A percentile compares a stretch with the other conserved stretches of the same genome.
phyloP scores from a whole-genome alignment of 30 jellyfish, hydroid and myxozoan genomes.

The Cassiopea xamachana region DNA sequence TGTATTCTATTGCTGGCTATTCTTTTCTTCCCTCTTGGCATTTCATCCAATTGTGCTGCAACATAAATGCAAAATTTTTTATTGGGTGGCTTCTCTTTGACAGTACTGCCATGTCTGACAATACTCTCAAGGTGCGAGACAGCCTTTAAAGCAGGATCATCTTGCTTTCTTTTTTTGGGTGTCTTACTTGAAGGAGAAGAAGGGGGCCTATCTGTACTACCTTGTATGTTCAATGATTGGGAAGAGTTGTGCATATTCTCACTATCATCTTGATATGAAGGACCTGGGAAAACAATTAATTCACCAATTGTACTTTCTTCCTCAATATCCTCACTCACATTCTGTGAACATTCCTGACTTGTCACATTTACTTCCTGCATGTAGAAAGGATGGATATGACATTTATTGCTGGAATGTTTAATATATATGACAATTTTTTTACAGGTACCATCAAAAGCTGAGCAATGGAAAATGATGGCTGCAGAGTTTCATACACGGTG shows the following conservation, averaged over 20 bases:
- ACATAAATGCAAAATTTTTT: background rate
- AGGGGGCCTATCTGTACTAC: background rate
- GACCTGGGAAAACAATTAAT: background rate
- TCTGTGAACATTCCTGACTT: background rate
- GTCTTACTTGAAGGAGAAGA: background rate
- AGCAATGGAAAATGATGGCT: background rate
- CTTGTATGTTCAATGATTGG: background rate
- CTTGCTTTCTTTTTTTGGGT: background rate
- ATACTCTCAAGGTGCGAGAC: background rate
- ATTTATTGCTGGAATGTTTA: background rate
- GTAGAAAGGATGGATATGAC: background rate
- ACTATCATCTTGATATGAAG: background rate
- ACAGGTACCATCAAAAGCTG: background rate
- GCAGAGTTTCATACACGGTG: background rate
- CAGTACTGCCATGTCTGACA: background rate
- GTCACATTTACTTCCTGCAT: background rate
- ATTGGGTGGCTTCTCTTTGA: background rate
- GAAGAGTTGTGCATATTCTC: background rate
- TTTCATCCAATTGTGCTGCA: background rate
- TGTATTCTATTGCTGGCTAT: background rate
- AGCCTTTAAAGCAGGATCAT: background rate
- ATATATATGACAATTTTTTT: background rate
- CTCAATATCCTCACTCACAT: background rate
- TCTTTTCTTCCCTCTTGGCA: background rate
- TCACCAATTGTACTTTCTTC: background rate